phyloP scores from a whole-genome alignment of 37 sponge, comb jelly and placozoan species.

The Diacarnus erythraeanus region DNA sequence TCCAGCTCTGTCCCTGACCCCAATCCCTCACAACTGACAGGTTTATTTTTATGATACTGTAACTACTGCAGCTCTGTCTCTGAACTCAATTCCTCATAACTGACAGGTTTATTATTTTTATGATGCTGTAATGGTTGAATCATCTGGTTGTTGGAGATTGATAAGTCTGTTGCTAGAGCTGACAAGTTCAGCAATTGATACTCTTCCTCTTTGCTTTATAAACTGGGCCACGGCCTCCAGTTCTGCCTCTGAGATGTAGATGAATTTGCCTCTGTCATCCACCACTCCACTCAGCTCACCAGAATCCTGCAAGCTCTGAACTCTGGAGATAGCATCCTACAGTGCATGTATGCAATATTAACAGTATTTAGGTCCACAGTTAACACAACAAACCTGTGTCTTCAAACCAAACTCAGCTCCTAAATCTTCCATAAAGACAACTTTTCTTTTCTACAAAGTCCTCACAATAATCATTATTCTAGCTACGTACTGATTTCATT shows the following conservation, averaged over 20 bases:
- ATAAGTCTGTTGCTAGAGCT: constrained; percentile 80
- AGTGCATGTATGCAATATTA: neutral
- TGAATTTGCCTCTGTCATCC: constrained; percentile 96
- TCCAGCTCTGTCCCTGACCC: neutral
- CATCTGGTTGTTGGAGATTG: constrained; percentile 38
- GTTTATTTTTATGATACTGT: neutral
- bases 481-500: neutral
- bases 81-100: neutral
- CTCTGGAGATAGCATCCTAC: constrained; percentile 71
- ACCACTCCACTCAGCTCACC: constrained; percentile 83
- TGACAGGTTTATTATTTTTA: neutral
- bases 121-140: neutral
- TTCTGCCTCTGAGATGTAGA: constrained; percentile 89
- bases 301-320: constrained; percentile 59
- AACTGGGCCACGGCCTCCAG: constrained; percentile 80
- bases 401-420: constrained; percentile 83
- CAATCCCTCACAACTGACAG: neutral
- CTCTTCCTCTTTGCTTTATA: constrained; percentile 87
- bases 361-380: no score
- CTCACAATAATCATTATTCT: neutral
- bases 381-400: constrained; percentile 80
- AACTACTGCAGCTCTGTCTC: neutral
- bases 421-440: constrained; percentile 86
- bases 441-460: constrained; percentile 58
- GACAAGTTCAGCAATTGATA: constrained; percentile 87